Base-by-base conservation (phyloP, 2,113 vertebrate genomes). In the Nestor notabilis region DNA sequence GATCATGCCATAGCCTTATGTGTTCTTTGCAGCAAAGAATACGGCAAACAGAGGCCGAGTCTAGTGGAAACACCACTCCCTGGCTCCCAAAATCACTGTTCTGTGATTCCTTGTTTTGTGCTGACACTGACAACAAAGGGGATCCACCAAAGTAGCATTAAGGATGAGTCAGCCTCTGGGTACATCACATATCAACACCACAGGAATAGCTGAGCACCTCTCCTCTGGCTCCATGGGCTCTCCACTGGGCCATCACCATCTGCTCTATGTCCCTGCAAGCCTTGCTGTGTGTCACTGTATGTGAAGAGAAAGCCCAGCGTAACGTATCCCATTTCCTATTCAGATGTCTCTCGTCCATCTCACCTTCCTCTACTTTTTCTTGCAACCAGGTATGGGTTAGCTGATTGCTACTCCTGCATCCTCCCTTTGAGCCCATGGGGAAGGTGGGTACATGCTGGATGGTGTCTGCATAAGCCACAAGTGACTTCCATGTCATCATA, bases 111-210 rank as follows among this genome's bases (percentile, higher is more conserved):
- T 87, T 75, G 64, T 44, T 91, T 84, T 71, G 31, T 95, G 87
- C 92, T 93, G 92, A 78, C 89, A 52, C 61, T 71, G 72, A 90
- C 56, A 82, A 47, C 65, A 90, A 87, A 91, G 56, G 52, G 46
- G 44, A 89, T 84, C 52, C 89, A 69, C 83, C 56, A 44, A 78
- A 94, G 79, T 8, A 56, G 43, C 49, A 71, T 3, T 3, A 33
- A 49, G 77, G 64, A 68, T 95, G 94, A 93, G 65, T 92, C 89
- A 95, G 91, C 80, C 35, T 50, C 13, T 18, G 49, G 41, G 41
- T 53, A 17, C 83, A 60, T 50, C 86, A 47, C 64, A 74, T 37
- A 35, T 64, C 65, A 46, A 3, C 13, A 3, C 3, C 39, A 44
- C 47, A 65, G 56, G 61, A 64, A 16, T 4, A 68, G 25, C 60